A percentile compares a stretch with the other conserved stretches of the same genome.
Conservation (phyloP, 2,888 invertebrate species). For the Calliphora vomitoria region DNA sequence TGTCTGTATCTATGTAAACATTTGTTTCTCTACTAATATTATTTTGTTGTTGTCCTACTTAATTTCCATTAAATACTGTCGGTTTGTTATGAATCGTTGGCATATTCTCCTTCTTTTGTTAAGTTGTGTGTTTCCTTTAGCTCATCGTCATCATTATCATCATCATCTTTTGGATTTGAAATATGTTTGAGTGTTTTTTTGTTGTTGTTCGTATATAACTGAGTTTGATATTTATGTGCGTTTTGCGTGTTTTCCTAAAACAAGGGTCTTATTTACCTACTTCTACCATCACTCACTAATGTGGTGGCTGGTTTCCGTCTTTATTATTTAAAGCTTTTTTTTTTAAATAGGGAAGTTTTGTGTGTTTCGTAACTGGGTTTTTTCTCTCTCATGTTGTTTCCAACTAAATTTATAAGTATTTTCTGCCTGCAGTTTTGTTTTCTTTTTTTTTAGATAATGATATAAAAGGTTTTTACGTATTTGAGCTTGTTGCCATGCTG, state of each 20-base stretch:
- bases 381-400: background rate
- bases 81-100: background rate
- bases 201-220: too few species aligned
- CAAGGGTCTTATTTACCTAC: background rate
- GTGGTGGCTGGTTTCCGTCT: background rate
- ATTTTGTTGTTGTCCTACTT: constrained; percentile 6
- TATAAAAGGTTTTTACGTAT: background rate
- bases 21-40: background rate
- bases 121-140: background rate
- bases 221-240: constrained; percentile 3
- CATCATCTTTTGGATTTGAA: background rate
- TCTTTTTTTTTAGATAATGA: constrained; percentile 12
- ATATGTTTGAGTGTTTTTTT: background rate
- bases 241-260: background rate
- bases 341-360: background rate
- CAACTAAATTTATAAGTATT: background rate
- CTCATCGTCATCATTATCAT: background rate
- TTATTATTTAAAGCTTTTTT: background rate
- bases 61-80: constrained; percentile 1
- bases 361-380: background rate
- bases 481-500: constrained; percentile 16
- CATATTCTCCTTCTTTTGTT: background rate
- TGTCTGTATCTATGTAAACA: background rate
- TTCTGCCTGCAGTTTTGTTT: background rate
- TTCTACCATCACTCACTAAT: background rate